Conservation (phyloP, 2,888 invertebrate genomes). For the Drosophila anomelani region DNA sequence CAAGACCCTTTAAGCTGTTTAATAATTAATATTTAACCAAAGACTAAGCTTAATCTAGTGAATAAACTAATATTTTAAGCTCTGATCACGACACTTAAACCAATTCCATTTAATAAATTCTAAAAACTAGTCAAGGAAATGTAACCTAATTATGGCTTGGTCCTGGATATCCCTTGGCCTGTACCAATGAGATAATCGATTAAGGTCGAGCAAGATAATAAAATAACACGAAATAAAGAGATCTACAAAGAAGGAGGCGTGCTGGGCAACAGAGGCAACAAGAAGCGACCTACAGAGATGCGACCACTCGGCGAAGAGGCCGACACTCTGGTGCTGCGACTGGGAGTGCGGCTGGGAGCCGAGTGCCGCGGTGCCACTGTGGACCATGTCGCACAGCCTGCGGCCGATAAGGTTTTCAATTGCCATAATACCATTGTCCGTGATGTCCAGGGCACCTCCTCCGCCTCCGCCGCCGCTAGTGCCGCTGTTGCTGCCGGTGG, state of each 20-base stretch:
- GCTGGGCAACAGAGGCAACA: conserved; percentile 45
- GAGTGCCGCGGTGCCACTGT: conserved; percentile 68
- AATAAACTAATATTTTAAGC: background rate
- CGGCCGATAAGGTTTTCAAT: conserved; percentile 83
- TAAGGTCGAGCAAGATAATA: background rate
- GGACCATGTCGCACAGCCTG: conserved; percentile 79
- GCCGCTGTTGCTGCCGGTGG: conserved; percentile 37
- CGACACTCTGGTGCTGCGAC: conserved; percentile 78
- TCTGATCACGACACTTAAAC: background rate
- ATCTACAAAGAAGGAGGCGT: conserved; percentile 38
- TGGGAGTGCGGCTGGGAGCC: conserved; percentile 69
- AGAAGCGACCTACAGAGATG: conserved; percentile 85
- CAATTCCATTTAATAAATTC: background rate
- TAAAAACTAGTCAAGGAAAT: no score
- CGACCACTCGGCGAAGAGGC: conserved; percentile 83
- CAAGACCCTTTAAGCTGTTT: no score
- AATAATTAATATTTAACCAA: background rate
- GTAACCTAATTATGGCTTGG: background rate
- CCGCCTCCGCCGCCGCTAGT: conserved; percentile 1
- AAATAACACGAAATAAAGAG: conserved; percentile 18
- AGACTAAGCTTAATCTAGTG: no score
- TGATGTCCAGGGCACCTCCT: conserved; percentile 58
- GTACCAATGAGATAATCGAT: background rate
- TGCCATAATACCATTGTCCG: conserved; percentile 83
- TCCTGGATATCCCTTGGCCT: background rate